A percentile compares a stretch with the other conserved stretches of the same genome.
Evolutionary conservation across 2,888 invertebrate species (phyloP).

Genomic region (Amorpha juglandis): DNA sequence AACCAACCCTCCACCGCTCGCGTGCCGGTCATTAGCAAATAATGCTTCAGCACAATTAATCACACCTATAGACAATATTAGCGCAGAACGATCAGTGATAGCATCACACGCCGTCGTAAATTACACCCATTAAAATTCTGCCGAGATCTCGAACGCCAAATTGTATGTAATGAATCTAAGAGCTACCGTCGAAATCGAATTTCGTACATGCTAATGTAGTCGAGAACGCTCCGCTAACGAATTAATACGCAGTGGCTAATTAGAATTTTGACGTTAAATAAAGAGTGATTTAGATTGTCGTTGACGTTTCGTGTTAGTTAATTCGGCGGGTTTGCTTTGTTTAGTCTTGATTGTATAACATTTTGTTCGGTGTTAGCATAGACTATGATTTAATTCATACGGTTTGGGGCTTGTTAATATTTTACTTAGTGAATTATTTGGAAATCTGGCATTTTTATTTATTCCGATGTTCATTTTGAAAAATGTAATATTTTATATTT

Average conservation of each 20-base stretch:
- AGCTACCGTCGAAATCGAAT: constrained; percentile 51
- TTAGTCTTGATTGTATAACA: constrained; percentile 1
- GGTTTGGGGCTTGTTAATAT: not conserved
- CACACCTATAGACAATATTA: constrained; percentile 13
- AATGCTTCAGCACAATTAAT: not conserved
- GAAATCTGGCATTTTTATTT: too few species aligned
- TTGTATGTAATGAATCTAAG: constrained; percentile 56
- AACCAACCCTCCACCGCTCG: not conserved
- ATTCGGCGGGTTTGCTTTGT: constrained; percentile 17
- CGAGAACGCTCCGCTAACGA: constrained; percentile 34
- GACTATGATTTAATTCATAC: not conserved
- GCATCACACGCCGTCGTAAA: constrained; percentile 61
- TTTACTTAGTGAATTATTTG: not conserved
- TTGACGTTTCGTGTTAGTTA: constrained; percentile 25
- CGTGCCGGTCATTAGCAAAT: constrained; percentile 5
- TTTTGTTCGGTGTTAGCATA: not conserved
- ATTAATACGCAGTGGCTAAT: constrained; percentile 42
- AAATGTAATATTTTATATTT: too few species aligned
- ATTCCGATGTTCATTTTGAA: too few species aligned
- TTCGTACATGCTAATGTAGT: constrained; percentile 49
- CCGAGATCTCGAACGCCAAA: constrained; percentile 60
- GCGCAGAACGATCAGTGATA: constrained; percentile 41
- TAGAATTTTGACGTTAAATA: constrained; percentile 31
- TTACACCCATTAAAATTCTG: constrained; percentile 68
- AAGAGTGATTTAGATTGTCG: constrained; percentile 22